Evolutionary conservation across 2,888 invertebrate species (phyloP).

Genomic region (Aethes cnicana): DNA sequence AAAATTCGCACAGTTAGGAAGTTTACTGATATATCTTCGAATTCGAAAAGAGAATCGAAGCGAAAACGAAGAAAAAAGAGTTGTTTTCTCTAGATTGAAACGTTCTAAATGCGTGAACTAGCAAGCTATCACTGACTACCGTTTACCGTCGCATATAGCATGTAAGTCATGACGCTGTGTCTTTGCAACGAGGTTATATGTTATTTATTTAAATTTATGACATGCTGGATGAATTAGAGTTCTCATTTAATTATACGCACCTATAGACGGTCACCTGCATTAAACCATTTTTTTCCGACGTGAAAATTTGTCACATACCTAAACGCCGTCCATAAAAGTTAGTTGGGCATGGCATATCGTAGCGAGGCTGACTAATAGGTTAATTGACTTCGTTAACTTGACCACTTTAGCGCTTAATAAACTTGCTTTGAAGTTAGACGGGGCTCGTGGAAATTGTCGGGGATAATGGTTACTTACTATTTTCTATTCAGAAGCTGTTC

Average conservation of each 20-base stretch:
- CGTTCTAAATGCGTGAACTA: conserved; percentile 43
- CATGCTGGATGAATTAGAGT: neutral
- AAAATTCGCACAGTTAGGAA: neutral
- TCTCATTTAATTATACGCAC: too few relatives aligned
- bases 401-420: conserved; percentile 6
- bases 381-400: conserved; percentile 19
- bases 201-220: conserved; percentile 6
- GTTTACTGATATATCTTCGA: neutral
- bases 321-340: too few relatives aligned
- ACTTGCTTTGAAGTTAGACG: neutral
- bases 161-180: conserved; percentile 39
- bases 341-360: too few relatives aligned
- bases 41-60: neutral
- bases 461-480: too few relatives aligned
- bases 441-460: neutral
- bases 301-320: too few relatives aligned
- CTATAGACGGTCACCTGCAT: too few relatives aligned
- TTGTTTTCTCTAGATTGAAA: conserved; percentile 35
- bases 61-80: neutral
- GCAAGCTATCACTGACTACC: conserved; percentile 45
- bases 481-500: too few relatives aligned
- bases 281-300: too few relatives aligned
- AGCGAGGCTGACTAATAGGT: neutral
- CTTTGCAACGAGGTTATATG: conserved; percentile 47
- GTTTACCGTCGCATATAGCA: conserved; percentile 46